Conservation (phyloP, 2,797 vertebrate species). For the Arremon aurantiirostris region DNA sequence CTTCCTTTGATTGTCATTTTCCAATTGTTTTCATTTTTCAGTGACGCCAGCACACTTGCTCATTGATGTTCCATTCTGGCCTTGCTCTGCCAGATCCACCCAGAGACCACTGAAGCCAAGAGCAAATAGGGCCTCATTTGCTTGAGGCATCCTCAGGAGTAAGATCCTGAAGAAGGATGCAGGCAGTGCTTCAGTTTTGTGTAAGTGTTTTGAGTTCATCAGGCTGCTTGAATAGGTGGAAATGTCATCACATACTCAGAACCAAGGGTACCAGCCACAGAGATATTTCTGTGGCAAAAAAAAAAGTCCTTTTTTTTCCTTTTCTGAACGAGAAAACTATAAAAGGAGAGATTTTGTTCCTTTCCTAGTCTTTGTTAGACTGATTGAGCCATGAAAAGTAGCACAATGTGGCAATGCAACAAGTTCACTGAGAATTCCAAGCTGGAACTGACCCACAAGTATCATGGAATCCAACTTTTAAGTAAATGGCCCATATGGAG, state of each 20-base stretch:
- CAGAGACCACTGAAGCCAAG: slow-evolving; percentile 27
- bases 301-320: not conserved
- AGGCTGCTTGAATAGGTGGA: not conserved
- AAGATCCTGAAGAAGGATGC: not conserved
- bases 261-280: not conserved
- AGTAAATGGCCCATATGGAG: not conserved
- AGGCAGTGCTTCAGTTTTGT: not conserved
- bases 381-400: not conserved
- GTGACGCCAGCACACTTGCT: slow-evolving; percentile 51
- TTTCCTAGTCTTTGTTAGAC: not conserved
- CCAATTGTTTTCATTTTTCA: slow-evolving; percentile 57
- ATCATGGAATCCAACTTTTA: not conserved
- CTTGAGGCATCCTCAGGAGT: not conserved
- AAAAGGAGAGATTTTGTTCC: not conserved
- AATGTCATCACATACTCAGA: not conserved
- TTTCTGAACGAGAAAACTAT: not conserved
- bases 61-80: slow-evolving; percentile 37
- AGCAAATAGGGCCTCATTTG: not conserved
- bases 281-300: not conserved
- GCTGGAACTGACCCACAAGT: not conserved
- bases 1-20: slow-evolving; percentile 80
- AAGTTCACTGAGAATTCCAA: not conserved
- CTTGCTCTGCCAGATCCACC: slow-evolving; percentile 6
- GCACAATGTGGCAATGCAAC: not conserved
- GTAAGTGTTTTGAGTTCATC: not conserved